Evolutionary conservation across 2,797 vertebrate genomes (phyloP).

Genomic region (Gallinago nigripennis): DNA sequence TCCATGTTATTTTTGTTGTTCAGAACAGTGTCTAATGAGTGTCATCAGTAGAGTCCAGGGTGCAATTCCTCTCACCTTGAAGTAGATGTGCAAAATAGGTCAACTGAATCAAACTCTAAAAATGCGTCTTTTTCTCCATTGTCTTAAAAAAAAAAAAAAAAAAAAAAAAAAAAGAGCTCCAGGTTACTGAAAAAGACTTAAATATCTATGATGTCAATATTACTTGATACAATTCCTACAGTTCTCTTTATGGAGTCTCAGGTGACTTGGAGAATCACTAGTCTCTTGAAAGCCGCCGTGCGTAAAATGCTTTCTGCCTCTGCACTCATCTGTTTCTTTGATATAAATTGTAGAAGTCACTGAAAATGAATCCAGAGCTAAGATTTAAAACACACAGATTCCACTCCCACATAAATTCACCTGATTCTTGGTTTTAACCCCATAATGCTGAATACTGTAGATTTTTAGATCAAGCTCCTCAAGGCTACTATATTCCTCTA

Average conservation of each 20-base stretch:
- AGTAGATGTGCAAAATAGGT: background rate
- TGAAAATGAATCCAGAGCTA: background rate
- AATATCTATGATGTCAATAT: background rate
- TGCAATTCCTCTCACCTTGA: background rate
- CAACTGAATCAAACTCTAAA: background rate
- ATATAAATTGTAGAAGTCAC: background rate
- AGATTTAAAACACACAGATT: background rate
- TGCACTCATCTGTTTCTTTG: background rate
- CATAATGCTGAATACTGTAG: rapidly evolving
- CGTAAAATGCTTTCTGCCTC: background rate
- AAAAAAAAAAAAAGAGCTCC: background rate
- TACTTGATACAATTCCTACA: background rate
- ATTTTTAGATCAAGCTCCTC: background rate
- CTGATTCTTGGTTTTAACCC: background rate
- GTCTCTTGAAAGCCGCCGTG: rapidly evolving
- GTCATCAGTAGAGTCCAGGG: background rate
- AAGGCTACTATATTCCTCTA: background rate
- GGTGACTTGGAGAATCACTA: background rate
- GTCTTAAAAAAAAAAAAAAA: background rate
- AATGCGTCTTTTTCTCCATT: background rate
- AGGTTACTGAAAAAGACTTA: background rate
- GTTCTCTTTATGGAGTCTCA: background rate
- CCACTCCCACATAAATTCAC: background rate
- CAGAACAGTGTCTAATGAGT: background rate
- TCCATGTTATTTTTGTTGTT: background rate